Evolutionary conservation across 2,888 invertebrate genomes (phyloP).

Genomic region (Laspeyria flexula): DNA sequence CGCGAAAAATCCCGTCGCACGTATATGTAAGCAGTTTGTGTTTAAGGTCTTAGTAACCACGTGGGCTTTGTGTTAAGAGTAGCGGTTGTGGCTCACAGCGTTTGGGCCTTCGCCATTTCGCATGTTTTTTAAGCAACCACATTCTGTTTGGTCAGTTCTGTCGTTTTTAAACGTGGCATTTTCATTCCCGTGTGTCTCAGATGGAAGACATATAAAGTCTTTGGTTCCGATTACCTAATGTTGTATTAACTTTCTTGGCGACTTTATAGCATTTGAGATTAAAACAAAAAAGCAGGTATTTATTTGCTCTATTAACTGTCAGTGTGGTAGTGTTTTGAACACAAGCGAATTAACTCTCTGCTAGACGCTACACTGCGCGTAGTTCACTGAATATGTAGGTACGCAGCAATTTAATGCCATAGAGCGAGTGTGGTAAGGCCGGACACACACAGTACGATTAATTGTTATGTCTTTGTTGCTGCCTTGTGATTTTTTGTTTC

Average conservation of each 20-base stretch:
- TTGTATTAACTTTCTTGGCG: too few species aligned
- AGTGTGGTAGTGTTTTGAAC: not conserved
- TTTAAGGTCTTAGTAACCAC: not conserved
- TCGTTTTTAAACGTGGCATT: too few species aligned
- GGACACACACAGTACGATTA: constrained; percentile 24
- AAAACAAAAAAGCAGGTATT: too few species aligned
- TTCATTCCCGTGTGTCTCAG: too few species aligned
- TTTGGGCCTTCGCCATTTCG: not conserved
- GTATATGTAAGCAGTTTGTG: constrained; percentile 11
- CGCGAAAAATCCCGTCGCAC: constrained; percentile 47
- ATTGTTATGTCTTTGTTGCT: constrained; percentile 22
- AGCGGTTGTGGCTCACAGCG: not conserved
- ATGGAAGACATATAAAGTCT: too few species aligned
- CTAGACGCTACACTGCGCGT: not conserved
- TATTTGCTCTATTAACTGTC: too few species aligned
- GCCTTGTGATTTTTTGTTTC: constrained; percentile 27
- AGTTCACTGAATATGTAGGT: not conserved
- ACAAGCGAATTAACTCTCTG: not conserved
- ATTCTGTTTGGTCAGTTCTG: too few species aligned
- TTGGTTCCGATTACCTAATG: too few species aligned
- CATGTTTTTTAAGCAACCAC: too few species aligned
- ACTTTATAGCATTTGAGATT: too few species aligned
- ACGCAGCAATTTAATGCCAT: constrained; percentile 45
- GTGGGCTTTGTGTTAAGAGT: not conserved
- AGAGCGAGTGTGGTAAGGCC: constrained; percentile 23